These are phyloP conservation scores for Abrostola triplasia DNA, from an alignment of 2,888 invertebrate species.

Conservation along the genomic window DNA sequence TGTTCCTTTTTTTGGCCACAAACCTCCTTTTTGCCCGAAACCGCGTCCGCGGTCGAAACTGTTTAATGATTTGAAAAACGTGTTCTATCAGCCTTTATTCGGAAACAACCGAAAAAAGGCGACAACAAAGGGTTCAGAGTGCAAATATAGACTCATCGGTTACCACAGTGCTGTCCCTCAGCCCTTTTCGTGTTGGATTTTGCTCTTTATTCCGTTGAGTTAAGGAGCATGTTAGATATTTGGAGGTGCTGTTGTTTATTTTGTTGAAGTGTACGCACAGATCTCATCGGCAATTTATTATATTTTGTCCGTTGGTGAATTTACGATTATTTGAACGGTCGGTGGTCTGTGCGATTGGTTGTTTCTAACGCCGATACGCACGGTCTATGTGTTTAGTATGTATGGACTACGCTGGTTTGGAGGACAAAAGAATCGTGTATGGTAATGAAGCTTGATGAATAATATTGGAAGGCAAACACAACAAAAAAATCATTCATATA, in stretches of 20 bases:
- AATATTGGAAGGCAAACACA: constrained; percentile 45
- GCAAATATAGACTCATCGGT: constrained; percentile 85
- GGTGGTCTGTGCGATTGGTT: constrained; percentile 83
- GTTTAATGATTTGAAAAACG: constrained; percentile 89
- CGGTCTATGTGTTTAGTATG: constrained; percentile 4
- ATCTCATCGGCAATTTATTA: constrained; percentile 89
- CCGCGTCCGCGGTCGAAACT: constrained; percentile 85
- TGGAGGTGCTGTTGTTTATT: constrained; percentile 43
- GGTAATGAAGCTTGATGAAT: constrained; percentile 52
- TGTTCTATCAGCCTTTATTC: constrained; percentile 88
- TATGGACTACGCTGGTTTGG: constrained; percentile 65
- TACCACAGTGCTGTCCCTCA: constrained; percentile 39
- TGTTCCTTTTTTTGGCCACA: constrained; percentile 68
- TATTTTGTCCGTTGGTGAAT: constrained; percentile 87
- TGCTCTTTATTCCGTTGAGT: constrained; percentile 56
- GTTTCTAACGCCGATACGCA: constrained; percentile 82
- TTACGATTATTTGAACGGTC: constrained; percentile 86
- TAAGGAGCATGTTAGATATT: constrained; percentile 52
- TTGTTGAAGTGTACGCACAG: constrained; percentile 80
- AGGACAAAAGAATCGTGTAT: constrained; percentile 57
- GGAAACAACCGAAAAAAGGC: constrained; percentile 87
- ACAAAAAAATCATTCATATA: constrained; percentile 24
- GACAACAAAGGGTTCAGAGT: constrained; percentile 85
- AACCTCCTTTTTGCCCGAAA: constrained; percentile 62
- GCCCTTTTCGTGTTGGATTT: constrained; percentile 53